Conservation (phyloP, 2,797 vertebrate species). For the Brachyalestes nurse region DNA sequence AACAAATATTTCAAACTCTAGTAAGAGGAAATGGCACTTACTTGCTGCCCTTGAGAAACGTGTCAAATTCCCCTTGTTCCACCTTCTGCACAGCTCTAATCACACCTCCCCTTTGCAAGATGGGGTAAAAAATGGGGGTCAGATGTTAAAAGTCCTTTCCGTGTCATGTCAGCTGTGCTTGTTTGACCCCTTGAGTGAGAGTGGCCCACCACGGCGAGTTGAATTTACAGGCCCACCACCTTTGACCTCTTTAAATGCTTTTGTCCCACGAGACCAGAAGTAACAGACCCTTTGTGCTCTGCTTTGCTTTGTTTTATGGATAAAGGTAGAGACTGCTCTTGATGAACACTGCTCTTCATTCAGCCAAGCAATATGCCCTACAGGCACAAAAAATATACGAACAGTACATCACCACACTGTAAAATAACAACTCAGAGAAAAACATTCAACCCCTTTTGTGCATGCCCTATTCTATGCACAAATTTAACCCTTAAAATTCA, state of each 20-base stretch:
- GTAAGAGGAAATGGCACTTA: neutral
- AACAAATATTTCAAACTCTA: neutral
- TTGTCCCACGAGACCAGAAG: conserved; percentile 11
- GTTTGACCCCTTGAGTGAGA: conserved; percentile 6
- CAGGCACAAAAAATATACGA: no score
- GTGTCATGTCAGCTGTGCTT: neutral
- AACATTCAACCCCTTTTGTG: no score
- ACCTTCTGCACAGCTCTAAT: neutral
- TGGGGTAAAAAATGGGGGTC: neutral
- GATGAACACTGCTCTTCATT: no score
- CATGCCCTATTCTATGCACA: no score
- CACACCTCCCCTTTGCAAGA: neutral
- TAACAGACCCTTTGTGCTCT: neutral
- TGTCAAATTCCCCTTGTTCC: neutral
- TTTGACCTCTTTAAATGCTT: conserved; percentile 15
- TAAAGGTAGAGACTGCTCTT: neutral
- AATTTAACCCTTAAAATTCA: no score
- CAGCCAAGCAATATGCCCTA: no score
- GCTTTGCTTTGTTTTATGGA: neutral
- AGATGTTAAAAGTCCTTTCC: neutral
- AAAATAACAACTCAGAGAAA: no score
- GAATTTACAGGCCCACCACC: neutral
- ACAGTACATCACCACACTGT: no score
- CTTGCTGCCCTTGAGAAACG: neutral
- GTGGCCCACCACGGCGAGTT: neutral